Conservation (phyloP, 2,888 invertebrate genomes). For the Chrysina gloriosa region DNA sequence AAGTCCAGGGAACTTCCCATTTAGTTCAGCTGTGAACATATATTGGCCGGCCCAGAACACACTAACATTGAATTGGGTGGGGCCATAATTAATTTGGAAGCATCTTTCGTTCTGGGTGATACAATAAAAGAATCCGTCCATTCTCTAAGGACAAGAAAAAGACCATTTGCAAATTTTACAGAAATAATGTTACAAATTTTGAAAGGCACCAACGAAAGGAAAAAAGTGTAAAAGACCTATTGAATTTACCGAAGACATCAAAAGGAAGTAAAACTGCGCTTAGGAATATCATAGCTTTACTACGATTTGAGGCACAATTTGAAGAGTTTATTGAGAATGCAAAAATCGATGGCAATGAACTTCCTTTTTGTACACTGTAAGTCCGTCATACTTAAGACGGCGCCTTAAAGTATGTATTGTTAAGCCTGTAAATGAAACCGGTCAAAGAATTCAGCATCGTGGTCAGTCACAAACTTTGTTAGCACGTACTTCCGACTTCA, state of each 20-base stretch:
- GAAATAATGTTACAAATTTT: constrained; percentile 44
- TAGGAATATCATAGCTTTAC: constrained; percentile 41
- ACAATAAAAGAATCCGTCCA: too few species aligned
- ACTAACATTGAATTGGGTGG: too few species aligned
- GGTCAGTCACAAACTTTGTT: too few species aligned
- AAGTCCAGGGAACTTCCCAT: too few species aligned
- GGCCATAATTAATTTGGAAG: too few species aligned
- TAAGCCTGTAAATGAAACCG: constrained; percentile 41
- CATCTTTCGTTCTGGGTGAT: too few species aligned
- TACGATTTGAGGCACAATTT: constrained; percentile 37
- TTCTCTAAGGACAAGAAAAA: constrained; percentile 30
- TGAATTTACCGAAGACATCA: constrained; percentile 40
- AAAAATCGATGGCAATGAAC: constrained; percentile 19
- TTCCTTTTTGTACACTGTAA: constrained; percentile 46
- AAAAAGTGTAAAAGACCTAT: constrained; percentile 43
- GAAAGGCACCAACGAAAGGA: constrained; percentile 41
- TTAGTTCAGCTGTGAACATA: too few species aligned
- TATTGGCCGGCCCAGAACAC: too few species aligned
- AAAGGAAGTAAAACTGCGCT: constrained; percentile 38
- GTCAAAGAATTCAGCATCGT: too few species aligned
- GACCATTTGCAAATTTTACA: constrained; percentile 44
- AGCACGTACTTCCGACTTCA: constrained; percentile 17
- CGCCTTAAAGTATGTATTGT: constrained; percentile 44
- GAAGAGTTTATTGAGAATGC: constrained; percentile 36
- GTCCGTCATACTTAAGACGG: constrained; percentile 40